Conservation (phyloP, 2,888 invertebrate genomes). For the Meiosimyza platycephala region DNA sequence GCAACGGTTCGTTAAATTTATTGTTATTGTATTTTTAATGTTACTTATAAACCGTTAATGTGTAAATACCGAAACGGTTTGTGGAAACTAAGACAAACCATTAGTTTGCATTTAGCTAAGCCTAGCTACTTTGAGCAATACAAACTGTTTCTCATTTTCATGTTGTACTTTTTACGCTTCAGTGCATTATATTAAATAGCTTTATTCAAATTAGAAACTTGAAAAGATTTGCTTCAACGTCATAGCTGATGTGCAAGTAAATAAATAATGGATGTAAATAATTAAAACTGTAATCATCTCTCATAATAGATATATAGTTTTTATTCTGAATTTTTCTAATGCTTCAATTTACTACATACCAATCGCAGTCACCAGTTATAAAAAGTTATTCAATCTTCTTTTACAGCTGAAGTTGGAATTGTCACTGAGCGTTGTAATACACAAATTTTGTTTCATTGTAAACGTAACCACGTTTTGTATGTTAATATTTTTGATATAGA, state of each 20-base stretch:
- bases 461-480: too few species aligned
- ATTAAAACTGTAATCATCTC: not conserved
- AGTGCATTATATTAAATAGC: not conserved
- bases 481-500: too few species aligned
- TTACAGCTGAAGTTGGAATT: too few species aligned
- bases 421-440: too few species aligned
- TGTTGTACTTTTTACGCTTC: constrained; percentile 16
- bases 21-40: constrained; percentile 1
- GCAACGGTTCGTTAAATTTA: constrained; percentile 28
- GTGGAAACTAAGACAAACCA: not conserved
- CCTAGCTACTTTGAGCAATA: not conserved
- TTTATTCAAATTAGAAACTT: constrained; percentile 28
- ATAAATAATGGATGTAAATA: constrained; percentile 23
- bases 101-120: not conserved
- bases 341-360: too few species aligned
- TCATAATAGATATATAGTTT: too few species aligned
- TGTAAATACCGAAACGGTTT: constrained; percentile 26
- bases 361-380: too few species aligned
- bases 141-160: constrained; percentile 6
- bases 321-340: too few species aligned
- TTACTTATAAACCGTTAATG: constrained; percentile 28
- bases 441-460: too few species aligned
- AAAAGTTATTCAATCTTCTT: too few species aligned
- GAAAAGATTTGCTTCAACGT: constrained; percentile 8
- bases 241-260: not conserved